Conservation (phyloP, 2,113 vertebrate genomes). For the Urocolius indicus region DNA sequence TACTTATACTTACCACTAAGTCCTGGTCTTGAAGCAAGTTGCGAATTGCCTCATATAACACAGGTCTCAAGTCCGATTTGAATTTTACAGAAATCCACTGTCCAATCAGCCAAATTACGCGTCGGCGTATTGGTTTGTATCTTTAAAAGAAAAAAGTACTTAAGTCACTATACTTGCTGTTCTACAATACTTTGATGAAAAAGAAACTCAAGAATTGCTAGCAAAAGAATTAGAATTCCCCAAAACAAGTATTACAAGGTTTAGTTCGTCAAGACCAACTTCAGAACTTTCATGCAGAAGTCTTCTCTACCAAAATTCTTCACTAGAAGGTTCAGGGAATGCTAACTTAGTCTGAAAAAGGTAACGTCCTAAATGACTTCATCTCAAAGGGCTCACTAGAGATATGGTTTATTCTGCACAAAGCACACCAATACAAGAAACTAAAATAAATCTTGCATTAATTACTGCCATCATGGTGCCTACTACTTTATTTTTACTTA, state of each 20-base stretch:
- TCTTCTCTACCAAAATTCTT: background rate
- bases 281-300: background rate
- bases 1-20: conserved; percentile 88
- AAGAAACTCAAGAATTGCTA: background rate
- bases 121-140: conserved; percentile 92
- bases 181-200: background rate
- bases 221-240: background rate
- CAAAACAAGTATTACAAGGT: background rate
- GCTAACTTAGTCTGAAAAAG: background rate
- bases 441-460: background rate
- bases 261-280: background rate
- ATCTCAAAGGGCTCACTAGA: background rate
- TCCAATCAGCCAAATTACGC: conserved; percentile 97
- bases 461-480: background rate
- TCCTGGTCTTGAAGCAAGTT: conserved; percentile 95
- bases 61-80: conserved; percentile 92
- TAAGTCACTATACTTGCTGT: background rate
- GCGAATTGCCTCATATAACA: conserved; percentile 92
- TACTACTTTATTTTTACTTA: background rate
- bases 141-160: conserved; percentile 66
- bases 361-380: background rate
- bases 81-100: conserved; percentile 99
- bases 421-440: background rate
- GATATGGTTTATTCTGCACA: background rate
- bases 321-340: background rate